phyloP scores from a whole-genome alignment of 2,888 invertebrate genomes.

The Cotesia congregata region DNA sequence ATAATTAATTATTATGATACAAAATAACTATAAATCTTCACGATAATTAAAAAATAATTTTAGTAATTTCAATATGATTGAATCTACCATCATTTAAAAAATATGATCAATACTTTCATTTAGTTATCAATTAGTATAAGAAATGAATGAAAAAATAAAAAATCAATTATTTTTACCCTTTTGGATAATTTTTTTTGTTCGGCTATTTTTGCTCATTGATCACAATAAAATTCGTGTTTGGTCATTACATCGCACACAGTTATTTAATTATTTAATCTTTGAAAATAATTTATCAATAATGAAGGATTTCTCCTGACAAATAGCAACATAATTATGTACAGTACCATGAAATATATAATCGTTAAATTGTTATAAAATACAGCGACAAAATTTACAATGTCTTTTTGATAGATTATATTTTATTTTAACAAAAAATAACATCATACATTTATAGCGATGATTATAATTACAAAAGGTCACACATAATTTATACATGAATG shows the following conservation, averaged over 20 bases:
- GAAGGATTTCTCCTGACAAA: constrained; percentile 20
- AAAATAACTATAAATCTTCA: too few relatives aligned
- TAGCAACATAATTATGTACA: constrained; percentile 21
- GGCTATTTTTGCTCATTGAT: neutral
- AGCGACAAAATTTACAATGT: neutral
- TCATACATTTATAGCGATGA: neutral
- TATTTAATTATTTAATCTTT: constrained; percentile 16
- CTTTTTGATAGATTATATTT: neutral
- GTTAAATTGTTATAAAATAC: constrained; percentile 16
- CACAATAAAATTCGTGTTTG: neutral
- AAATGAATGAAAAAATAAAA: too few relatives aligned
- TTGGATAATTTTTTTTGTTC: too few relatives aligned
- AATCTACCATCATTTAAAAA: too few relatives aligned
- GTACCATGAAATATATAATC: constrained; percentile 16
- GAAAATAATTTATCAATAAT: constrained; percentile 18
- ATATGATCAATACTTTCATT: too few relatives aligned
- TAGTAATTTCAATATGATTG: too few relatives aligned
- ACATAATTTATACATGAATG: neutral
- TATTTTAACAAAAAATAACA: neutral
- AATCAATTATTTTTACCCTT: too few relatives aligned
- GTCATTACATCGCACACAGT: constrained; percentile 9
- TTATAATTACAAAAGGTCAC: neutral
- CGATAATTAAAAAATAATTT: too few relatives aligned
- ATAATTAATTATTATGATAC: too few relatives aligned
- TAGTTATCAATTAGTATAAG: too few relatives aligned